A percentile compares a stretch with the other conserved stretches of the same genome.
Evolutionary conservation across 2,113 vertebrate species (phyloP).

Genomic region (Campylomormyrus numenius): DNA sequence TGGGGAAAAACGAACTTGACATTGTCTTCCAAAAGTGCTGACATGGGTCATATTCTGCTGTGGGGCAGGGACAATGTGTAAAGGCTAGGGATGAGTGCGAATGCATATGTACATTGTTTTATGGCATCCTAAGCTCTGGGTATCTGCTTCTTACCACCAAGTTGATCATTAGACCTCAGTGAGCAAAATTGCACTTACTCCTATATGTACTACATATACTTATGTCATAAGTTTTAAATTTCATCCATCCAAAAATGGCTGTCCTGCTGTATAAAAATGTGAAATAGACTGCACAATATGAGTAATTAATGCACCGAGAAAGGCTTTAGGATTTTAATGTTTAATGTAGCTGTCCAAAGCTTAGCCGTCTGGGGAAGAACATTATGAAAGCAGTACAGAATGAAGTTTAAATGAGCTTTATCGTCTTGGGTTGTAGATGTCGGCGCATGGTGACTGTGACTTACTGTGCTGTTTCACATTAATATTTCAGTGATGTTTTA

Average conservation of each 20-base stretch:
- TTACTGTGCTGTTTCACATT: not conserved
- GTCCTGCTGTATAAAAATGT: not conserved
- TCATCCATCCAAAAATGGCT: not conserved
- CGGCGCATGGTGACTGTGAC: not conserved
- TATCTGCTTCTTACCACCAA: not conserved
- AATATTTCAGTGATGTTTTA: not conserved
- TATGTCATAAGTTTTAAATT: not conserved
- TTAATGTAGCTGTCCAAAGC: not conserved
- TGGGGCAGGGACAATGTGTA: not conserved
- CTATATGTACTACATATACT: not conserved
- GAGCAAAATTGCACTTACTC: not conserved
- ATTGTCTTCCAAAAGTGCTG: not conserved
- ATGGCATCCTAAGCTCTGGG: not conserved
- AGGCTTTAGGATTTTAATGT: not conserved
- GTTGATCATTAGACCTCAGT: not conserved
- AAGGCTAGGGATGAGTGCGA: not conserved
- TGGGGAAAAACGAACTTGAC: not conserved
- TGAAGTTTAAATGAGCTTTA: not conserved
- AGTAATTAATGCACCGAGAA: not conserved
- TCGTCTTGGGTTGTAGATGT: not conserved
- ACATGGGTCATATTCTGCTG: not conserved
- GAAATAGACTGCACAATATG: not conserved
- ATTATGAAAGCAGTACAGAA: not conserved
- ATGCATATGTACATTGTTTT: not conserved
- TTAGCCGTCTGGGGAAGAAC: not conserved